Percentiles rank a stretch among this genome's conserved stretches.
Conservation (phyloP, 2,888 invertebrate species). For the Petrolisthes manimaculis region DNA sequence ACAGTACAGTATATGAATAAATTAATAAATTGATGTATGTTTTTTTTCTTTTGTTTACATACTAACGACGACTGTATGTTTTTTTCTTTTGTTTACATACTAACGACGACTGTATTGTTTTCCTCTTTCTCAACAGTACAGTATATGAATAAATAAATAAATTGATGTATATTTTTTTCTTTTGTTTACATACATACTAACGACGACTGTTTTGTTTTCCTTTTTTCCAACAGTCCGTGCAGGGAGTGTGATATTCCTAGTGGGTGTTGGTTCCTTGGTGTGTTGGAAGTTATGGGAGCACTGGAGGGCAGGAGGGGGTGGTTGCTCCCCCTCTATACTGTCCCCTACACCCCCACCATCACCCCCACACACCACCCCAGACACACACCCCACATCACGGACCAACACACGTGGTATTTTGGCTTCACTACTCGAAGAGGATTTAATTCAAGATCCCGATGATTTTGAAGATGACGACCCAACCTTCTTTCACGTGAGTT, state of each 20-base stretch:
- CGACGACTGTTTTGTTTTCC: too few species aligned
- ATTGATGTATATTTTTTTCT: too few species aligned
- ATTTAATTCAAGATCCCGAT: conserved; percentile 58
- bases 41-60: too few species aligned
- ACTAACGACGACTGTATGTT: background rate
- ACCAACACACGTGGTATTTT: conserved; percentile 46
- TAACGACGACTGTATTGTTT: too few species aligned
- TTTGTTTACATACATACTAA: too few species aligned
- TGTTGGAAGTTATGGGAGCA: conserved; percentile 64
- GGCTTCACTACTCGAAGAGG: conserved; percentile 65
- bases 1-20: too few species aligned
- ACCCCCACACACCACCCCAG: conserved; percentile 25
- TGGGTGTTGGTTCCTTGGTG: conserved; percentile 64
- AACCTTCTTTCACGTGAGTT: conserved; percentile 50
- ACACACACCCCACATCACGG: conserved; percentile 19
- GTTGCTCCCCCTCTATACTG: conserved; percentile 25
- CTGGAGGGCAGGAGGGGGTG: conserved; percentile 46
- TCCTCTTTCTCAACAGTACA: too few species aligned
- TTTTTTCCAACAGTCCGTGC: conserved; percentile 56
- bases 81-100: background rate
- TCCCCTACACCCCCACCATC: conserved; percentile 34
- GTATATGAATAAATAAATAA: too few species aligned
- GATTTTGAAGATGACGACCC: conserved; percentile 63
- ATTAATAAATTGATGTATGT: too few species aligned
- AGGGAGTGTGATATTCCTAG: conserved; percentile 63